Conservation (phyloP, 2,113 vertebrate species). For the Riparia riparia region DNA sequence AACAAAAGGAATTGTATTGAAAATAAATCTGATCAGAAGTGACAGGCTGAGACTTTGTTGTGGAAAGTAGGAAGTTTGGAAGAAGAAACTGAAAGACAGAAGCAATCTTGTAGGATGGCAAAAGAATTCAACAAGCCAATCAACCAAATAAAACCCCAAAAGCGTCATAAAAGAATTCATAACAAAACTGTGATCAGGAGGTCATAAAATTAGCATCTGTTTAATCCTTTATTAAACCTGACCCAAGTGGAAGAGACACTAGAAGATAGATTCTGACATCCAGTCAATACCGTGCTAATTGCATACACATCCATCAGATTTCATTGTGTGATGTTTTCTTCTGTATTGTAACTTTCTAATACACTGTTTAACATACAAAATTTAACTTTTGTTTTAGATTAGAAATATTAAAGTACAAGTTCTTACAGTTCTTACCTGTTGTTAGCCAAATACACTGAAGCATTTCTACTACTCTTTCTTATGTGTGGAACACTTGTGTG, state of each 20-base stretch:
- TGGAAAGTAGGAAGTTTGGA: not conserved
- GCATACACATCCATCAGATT: not conserved
- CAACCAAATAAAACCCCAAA: not conserved
- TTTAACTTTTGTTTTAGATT: not conserved
- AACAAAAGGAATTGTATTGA: not conserved
- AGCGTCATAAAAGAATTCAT: not conserved
- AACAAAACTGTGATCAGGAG: not conserved
- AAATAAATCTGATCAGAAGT: not conserved
- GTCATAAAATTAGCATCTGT: not conserved
- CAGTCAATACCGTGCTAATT: not conserved
- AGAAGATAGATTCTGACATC: not conserved
- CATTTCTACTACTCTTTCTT: not conserved
- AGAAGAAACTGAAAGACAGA: not conserved
- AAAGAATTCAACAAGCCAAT: not conserved
- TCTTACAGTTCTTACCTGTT: not conserved
- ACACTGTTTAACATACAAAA: not conserved
- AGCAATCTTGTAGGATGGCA: not conserved
- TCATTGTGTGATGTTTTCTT: not conserved
- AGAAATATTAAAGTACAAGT: not conserved
- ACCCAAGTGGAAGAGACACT: not conserved
- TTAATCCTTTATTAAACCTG: not conserved
- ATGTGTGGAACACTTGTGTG: not conserved
- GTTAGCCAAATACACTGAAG: not conserved
- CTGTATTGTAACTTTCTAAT: not conserved
- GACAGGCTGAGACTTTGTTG: not conserved